A percentile compares a stretch with the other conserved stretches of the same genome.
These are phyloP conservation scores for Stenopsyche tienmushanensis DNA, from an alignment of 1,140 invertebrate species.

Conservation along the genomic window DNA sequence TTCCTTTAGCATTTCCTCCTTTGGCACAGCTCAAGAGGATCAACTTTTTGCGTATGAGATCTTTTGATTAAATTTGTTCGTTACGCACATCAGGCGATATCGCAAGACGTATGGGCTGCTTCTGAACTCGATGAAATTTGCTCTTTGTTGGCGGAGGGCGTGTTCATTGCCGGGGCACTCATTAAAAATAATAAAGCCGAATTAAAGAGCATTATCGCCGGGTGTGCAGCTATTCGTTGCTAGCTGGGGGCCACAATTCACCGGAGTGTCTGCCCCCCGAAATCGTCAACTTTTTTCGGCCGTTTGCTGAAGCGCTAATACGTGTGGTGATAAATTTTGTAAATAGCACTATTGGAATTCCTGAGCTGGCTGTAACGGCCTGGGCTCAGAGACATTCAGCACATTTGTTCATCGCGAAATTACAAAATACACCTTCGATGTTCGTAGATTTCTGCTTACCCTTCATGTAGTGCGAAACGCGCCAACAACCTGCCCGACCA, in stretches of 20 bases:
- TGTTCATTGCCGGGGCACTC: too few species aligned
- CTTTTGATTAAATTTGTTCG: too few species aligned
- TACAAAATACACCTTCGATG: conserved; percentile 21
- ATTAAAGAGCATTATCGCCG: conserved; percentile 2
- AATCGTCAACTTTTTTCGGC: not conserved
- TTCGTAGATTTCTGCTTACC: not conserved
- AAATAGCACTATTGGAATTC: conserved; percentile 41
- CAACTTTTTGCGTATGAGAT: too few species aligned
- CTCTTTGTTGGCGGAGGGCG: too few species aligned
- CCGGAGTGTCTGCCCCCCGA: not conserved
- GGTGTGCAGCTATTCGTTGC: not conserved
- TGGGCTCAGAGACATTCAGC: conserved; percentile 14
- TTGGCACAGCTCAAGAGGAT: too few species aligned
- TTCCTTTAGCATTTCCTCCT: too few species aligned
- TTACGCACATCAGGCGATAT: too few species aligned
- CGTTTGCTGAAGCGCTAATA: conserved; percentile 23
- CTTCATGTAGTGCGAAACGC: too few species aligned
- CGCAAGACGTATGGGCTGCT: too few species aligned
- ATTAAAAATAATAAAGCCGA: conserved; percentile 22
- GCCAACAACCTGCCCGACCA: too few species aligned
- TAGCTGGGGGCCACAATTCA: not conserved
- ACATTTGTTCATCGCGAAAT: conserved; percentile 21
- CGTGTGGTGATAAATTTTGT: conserved; percentile 36
- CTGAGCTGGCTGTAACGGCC: conserved; percentile 20
- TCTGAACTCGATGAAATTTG: too few species aligned